phyloP scores from a whole-genome alignment of 2,797 vertebrate species.

The Pampus argenteus region DNA sequence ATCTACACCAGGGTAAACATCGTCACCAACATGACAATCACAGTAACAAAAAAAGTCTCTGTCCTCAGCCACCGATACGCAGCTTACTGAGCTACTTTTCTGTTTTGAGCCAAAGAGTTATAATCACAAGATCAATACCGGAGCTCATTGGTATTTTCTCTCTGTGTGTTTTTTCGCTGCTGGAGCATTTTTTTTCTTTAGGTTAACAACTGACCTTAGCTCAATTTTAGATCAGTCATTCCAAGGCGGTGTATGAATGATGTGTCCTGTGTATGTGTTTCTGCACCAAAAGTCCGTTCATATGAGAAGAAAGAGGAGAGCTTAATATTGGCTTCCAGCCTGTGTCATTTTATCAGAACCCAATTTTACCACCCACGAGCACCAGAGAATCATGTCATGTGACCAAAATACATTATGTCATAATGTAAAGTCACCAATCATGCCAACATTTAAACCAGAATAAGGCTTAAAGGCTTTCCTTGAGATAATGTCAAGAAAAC shows the following conservation, averaged over 20 bases:
- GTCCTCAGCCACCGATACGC: constrained; percentile 35
- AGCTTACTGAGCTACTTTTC: constrained; percentile 57
- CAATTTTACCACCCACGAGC: constrained; percentile 35
- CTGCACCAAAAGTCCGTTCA: constrained; percentile 44
- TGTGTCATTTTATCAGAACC: constrained; percentile 58
- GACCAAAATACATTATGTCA: constrained; percentile 33
- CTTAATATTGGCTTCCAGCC: constrained; percentile 57
- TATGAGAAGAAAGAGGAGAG: constrained; percentile 45
- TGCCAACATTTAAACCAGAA: background rate
- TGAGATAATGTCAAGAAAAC: background rate
- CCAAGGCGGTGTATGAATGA: constrained; percentile 28
- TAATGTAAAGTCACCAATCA: background rate
- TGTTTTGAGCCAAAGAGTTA: constrained; percentile 63
- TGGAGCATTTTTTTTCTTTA: constrained; percentile 71
- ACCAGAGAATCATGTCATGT: constrained; percentile 2
- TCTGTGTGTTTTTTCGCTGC: constrained; percentile 56
- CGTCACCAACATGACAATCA: constrained; percentile 4
- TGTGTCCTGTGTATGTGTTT: constrained; percentile 43
- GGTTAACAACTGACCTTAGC: constrained; percentile 73
- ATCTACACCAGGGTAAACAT: constrained; percentile 28
- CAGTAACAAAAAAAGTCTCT: constrained; percentile 25
- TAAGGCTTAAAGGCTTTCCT: too few species aligned
- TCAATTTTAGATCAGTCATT: constrained; percentile 77
- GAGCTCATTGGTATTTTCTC: constrained; percentile 69
- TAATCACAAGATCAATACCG: constrained; percentile 78